Evolutionary conservation across 1,140 invertebrate genomes (phyloP), one percentile per base, ranked within the genome.

Genomic region (Neomicropteryx cornuta): DNA sequence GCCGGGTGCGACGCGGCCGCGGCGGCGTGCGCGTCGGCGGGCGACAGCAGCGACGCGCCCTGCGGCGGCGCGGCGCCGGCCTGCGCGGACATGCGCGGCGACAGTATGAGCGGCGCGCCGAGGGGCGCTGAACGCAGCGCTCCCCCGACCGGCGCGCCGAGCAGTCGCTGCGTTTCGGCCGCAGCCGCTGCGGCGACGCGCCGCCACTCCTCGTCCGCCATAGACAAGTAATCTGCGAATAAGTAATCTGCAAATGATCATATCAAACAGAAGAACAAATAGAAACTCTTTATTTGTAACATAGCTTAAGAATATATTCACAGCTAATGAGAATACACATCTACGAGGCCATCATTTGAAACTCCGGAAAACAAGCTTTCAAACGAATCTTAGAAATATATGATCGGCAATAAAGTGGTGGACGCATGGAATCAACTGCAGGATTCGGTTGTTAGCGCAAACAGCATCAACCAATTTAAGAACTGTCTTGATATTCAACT

Each of bases 31-130:
- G 71, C 70, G 33, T 70, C 75, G 8, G 56, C 50, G 11, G 61
- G 62, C 52, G 62, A 69, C n/a, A 81, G 77, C 14, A 81, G 79
- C 16, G 74, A 79, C 17, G 81, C 79, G 28, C 79, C 78, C 43
- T 83, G 67, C 32, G 77, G 79, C 38, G 78, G 78, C 38, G 82
- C 81, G 22, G 80, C 76, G 13, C 84, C 86, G 23, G 81, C 83
- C 16, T 83, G 82, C 5, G 78, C 83, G 3, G 60, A 57, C 73
- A 89, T 81, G 41, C 87, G 74, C 33, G 87, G 86, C 18, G 87
- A 88, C 41, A 92, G 73, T 45, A 93, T 91, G 50, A 93, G 64
- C 6, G 89, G 88, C 4, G 87, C 87, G 11, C 86, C 87, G 36
- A 85, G 55, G 10, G 80, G 83, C 14, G 81, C 71, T 32, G 70